Conservation (phyloP, 2,113 vertebrate species). For the Corydoras sp. region DNA sequence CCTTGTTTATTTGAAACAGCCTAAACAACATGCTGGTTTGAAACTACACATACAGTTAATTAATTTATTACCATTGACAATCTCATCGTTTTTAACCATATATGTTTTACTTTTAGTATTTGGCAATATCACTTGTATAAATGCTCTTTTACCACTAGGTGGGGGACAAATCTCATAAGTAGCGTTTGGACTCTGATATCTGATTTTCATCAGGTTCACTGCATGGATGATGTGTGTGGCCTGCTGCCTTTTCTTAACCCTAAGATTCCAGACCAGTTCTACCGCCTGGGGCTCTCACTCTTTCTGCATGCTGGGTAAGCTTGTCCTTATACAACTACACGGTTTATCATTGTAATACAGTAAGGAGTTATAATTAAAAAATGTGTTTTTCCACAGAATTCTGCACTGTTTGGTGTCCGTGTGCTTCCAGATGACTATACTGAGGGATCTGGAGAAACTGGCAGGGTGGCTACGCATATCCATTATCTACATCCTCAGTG, state of each 20-base stretch:
- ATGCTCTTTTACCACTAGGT: too few species aligned
- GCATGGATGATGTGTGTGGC: constrained; percentile 96
- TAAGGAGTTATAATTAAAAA: too few species aligned
- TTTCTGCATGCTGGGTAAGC: constrained; percentile 93
- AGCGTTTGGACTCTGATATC: not conserved
- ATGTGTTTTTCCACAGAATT: constrained; percentile 68
- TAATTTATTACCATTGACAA: too few species aligned
- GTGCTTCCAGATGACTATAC: constrained; percentile 97
- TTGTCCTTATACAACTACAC: constrained; percentile 48
- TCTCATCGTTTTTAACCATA: too few species aligned
- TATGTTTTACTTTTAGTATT: too few species aligned
- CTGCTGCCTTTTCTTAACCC: constrained; percentile 96
- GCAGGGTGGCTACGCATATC: constrained; percentile 97
- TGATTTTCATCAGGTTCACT: constrained; percentile 78
- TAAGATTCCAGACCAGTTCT: constrained; percentile 96
- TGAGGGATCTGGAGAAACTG: constrained; percentile 95
- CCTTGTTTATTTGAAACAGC: too few species aligned
- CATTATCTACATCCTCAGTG: constrained; percentile 96
- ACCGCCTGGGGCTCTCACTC: constrained; percentile 95
- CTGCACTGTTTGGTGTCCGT: constrained; percentile 96
- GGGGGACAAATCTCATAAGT: too few species aligned
- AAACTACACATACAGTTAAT: too few species aligned
- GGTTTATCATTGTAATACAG: too few species aligned
- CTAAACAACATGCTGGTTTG: too few species aligned
- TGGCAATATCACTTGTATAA: too few species aligned